Evolutionary conservation across 2,797 vertebrate species (phyloP).

Genomic region (Rhynchonycteris naso): DNA sequence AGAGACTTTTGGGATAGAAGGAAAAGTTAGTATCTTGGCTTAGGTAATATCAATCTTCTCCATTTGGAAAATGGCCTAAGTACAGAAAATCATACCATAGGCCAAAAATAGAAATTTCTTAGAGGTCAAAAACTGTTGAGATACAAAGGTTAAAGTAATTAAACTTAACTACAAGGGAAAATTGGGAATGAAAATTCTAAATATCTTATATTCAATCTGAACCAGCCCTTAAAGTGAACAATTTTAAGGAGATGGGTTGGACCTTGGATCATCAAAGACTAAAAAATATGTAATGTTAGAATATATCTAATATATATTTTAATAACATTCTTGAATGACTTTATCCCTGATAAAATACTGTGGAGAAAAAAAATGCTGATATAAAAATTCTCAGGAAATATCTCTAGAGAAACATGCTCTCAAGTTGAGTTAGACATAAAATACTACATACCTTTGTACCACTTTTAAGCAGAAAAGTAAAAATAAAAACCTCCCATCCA

Average conservation of each 20-base stretch:
- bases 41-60: neutral
- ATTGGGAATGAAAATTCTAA: conserved; percentile 19
- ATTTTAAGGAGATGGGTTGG: neutral
- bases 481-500: neutral
- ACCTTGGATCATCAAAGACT: neutral
- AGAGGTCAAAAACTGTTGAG: neutral
- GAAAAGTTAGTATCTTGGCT: neutral
- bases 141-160: conserved; percentile 47
- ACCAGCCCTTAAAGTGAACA: neutral
- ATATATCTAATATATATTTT: neutral
- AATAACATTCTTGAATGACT: conserved; percentile 17
- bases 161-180: conserved; percentile 2
- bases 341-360: conserved; percentile 5
- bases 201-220: neutral
- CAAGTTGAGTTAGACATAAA: conserved; percentile 6
- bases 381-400: neutral
- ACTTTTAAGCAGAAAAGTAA: neutral
- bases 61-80: conserved; percentile 9
- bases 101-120: conserved; percentile 13
- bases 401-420: neutral
- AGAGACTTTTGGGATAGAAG: neutral
- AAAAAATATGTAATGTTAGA: neutral
- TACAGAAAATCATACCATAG: neutral
- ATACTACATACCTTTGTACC: neutral
- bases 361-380: neutral